These are phyloP conservation scores for Caerostris darwini DNA, from an alignment of 1,140 invertebrate genomes.

Conservation along the genomic window DNA sequence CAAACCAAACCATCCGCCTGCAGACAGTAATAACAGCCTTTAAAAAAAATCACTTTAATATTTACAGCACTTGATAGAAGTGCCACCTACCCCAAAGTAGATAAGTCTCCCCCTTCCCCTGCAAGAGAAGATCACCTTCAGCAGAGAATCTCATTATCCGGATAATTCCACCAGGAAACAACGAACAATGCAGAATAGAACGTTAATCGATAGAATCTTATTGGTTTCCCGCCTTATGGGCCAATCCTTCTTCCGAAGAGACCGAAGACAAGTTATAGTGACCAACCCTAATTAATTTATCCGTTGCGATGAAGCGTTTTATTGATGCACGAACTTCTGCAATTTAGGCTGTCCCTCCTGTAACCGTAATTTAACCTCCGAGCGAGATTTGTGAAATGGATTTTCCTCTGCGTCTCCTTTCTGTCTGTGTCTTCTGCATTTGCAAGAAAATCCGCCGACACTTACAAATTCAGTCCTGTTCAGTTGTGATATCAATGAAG, in stretches of 20 bases:
- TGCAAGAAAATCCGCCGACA: background rate
- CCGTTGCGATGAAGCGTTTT: slow-evolving; percentile 41
- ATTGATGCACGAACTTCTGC: slow-evolving; percentile 30
- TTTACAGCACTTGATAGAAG: background rate
- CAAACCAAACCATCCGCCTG: no score
- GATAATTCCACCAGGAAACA: slow-evolving; percentile 18
- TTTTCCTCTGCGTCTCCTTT: background rate
- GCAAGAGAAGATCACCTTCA: background rate
- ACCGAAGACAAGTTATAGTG: slow-evolving; percentile 47
- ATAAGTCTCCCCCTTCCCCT: background rate
- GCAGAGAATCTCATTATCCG: slow-evolving; percentile 29
- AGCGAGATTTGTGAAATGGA: slow-evolving; percentile 2
- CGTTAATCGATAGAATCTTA: slow-evolving; percentile 49
- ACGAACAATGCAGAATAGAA: slow-evolving; percentile 54
- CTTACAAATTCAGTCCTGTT: background rate
- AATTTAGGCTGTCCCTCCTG: background rate
- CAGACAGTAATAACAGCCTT: no score
- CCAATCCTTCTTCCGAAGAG: slow-evolving; percentile 28
- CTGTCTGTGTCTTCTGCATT: background rate
- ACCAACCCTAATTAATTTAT: slow-evolving; percentile 46
- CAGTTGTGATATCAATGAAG: background rate
- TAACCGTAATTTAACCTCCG: slow-evolving; percentile 10
- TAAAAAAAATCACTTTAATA: background rate
- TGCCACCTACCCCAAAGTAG: background rate
- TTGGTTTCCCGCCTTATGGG: slow-evolving; percentile 25